Base-by-base conservation (phyloP, 2,888 invertebrate genomes). In the Cheilosia grossa region DNA sequence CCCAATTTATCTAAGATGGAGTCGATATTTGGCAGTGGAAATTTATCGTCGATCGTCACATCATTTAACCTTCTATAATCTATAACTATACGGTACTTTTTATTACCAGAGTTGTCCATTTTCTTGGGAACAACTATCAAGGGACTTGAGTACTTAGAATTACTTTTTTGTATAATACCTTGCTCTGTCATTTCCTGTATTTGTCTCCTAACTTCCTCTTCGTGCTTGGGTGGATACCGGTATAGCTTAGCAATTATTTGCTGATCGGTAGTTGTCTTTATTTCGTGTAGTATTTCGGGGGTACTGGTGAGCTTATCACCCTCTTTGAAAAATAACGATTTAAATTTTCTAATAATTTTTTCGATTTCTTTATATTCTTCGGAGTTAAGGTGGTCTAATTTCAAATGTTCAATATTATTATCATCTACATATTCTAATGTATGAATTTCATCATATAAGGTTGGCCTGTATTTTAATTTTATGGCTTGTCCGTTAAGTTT, bases 21-120 rank as follows among this genome's bases (percentile, higher is more conserved):
- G 13, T 75, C 87, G 13, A 87, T 86, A 51, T 85, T 87, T 7
- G 87, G 82, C 7, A 82, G 30, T 6, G 80, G 82, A 37, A 75
- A 67, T 33, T 86, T 82, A 49, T 87, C 87, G 58, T 80, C 74
- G 0, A 79, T 66, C 10, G 82, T 86, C 1, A 87, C 33, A 9
- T 83, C 30, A 64, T 87, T 85, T n/a, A 82, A 44, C 42, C 44
- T 80, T 70, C 86, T 70, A 49, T 86, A 87, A 66, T 86, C 86
- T 17, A 80, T 70, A 6, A 82, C 77, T 7, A 87, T 69, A 21
- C 86, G 63, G 44, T 58, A 86, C 42, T 86, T 86, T 49, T 82
- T 73, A 2, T 64, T 27, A 3, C 87, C 87, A 5, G 81, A 82
- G 33, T 70, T 73, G 49, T 85, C 81, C 17, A 49, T 51, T 69